Evolutionary conservation across 2,113 vertebrate genomes (phyloP).

Genomic region (Charadrius vociferus): DNA sequence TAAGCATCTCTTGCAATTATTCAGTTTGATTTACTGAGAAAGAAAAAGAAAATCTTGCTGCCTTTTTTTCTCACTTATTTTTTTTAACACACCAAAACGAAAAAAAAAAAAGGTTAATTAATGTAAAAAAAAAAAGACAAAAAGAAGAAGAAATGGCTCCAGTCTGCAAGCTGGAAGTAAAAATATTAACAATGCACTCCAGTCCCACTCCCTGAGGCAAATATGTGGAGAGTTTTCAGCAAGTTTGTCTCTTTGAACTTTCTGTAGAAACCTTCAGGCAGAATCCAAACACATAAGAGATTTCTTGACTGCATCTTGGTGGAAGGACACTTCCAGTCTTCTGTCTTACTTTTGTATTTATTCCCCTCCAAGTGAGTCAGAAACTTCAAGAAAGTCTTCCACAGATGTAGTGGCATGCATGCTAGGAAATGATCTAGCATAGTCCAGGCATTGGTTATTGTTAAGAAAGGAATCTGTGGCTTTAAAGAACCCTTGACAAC

Average conservation of each 20-base stretch:
- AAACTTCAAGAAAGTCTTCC: neutral
- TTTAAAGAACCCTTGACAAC: neutral
- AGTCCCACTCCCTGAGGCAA: neutral
- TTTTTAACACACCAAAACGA: neutral
- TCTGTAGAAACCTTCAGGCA: neutral
- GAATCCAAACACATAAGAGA: neutral
- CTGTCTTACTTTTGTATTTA: neutral
- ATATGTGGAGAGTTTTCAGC: neutral
- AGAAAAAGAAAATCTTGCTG: neutral
- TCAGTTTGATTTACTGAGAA: neutral
- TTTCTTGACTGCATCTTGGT: neutral
- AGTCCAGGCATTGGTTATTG: neutral
- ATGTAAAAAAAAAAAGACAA: neutral
- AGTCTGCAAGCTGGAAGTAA: neutral
- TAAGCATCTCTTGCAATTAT: neutral
- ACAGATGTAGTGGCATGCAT: neutral
- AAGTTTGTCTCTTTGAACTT: conserved; percentile 15
- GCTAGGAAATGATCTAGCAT: neutral
- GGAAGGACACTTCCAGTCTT: neutral
- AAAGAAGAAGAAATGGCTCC: neutral
- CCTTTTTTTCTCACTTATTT: neutral
- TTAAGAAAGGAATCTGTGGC: neutral
- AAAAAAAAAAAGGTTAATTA: neutral
- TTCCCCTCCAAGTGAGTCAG: neutral
- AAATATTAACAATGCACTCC: neutral